Evolutionary conservation across 2,113 vertebrate species (phyloP).

Genomic region (Apodemus sylvaticus): DNA sequence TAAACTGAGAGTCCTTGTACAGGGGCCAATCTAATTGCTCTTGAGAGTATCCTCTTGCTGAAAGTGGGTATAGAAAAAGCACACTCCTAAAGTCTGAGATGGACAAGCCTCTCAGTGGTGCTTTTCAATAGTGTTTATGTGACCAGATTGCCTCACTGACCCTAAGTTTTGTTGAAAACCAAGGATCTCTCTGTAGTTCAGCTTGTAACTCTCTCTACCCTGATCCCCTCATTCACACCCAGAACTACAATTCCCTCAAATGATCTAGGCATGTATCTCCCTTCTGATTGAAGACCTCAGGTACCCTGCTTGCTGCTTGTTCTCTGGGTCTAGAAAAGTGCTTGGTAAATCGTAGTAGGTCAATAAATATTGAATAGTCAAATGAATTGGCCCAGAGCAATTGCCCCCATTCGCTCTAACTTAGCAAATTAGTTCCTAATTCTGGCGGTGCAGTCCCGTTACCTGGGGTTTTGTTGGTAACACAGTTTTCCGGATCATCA

Average conservation of each 20-base stretch:
- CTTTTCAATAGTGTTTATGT: not conserved
- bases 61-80: too few species aligned
- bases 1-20: not conserved
- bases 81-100: not conserved
- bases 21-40: not conserved
- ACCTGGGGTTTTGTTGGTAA: slow-evolving; percentile 55
- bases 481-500: slow-evolving; percentile 68
- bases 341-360: not conserved
- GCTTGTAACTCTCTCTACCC: too few species aligned
- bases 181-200: fast-evolving
- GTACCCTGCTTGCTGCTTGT: not conserved
- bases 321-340: slow-evolving; percentile 3
- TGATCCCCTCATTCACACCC: too few species aligned
- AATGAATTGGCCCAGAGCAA: slow-evolving; percentile 36
- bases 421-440: slow-evolving; percentile 48
- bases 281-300: not conserved
- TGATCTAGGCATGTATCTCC: not conserved
- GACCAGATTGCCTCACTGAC: not conserved
- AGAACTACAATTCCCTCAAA: not conserved
- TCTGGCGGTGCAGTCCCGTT: slow-evolving; percentile 28
- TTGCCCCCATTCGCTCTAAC: slow-evolving; percentile 36
- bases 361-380: slow-evolving; percentile 53
- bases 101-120: not conserved
- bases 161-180: not conserved
- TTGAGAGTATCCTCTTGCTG: not conserved